Conservation (phyloP, 2,888 invertebrate genomes). For the Notocelia uddmanniana region DNA sequence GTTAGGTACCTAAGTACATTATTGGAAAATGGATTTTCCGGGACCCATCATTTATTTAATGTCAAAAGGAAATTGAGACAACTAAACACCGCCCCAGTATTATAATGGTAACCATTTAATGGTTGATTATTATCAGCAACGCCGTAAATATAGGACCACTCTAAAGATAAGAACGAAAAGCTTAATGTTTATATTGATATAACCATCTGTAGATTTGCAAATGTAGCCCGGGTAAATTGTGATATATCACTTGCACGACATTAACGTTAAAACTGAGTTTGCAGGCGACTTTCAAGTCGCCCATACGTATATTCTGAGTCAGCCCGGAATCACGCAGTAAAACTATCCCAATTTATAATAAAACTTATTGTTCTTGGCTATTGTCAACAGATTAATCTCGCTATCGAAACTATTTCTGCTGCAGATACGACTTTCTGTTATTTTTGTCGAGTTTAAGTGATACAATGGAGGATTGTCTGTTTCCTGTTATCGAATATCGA, state of each 20-base stretch:
- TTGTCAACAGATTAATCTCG: slow-evolving; percentile 38
- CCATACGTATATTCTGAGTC: slow-evolving; percentile 13
- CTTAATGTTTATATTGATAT: slow-evolving; percentile 43
- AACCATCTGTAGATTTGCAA: no score
- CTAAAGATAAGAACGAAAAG: slow-evolving; percentile 34
- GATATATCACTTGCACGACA: slow-evolving; percentile 23
- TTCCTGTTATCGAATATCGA: background rate
- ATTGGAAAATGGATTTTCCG: slow-evolving; percentile 46
- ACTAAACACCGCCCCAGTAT: slow-evolving; percentile 57
- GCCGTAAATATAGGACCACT: slow-evolving; percentile 35
- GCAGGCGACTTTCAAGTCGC: slow-evolving; percentile 26
- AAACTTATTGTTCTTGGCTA: slow-evolving; percentile 38
- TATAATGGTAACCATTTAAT: slow-evolving; percentile 43
- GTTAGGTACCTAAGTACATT: slow-evolving; percentile 20
- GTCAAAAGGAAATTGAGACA: slow-evolving; percentile 67
- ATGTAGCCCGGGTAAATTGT: slow-evolving; percentile 29
- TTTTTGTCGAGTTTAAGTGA: background rate
- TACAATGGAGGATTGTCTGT: background rate
- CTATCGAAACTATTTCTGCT: slow-evolving; percentile 12
- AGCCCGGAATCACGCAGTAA: slow-evolving; percentile 26
- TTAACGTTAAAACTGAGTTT: slow-evolving; percentile 18
- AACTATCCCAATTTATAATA: slow-evolving; percentile 40
- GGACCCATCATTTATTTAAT: slow-evolving; percentile 64
- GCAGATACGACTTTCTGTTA: background rate
- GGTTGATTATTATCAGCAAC: slow-evolving; percentile 30